phyloP scores from a whole-genome alignment of 2,888 invertebrate species.

The Rugalucina vietnamica region DNA sequence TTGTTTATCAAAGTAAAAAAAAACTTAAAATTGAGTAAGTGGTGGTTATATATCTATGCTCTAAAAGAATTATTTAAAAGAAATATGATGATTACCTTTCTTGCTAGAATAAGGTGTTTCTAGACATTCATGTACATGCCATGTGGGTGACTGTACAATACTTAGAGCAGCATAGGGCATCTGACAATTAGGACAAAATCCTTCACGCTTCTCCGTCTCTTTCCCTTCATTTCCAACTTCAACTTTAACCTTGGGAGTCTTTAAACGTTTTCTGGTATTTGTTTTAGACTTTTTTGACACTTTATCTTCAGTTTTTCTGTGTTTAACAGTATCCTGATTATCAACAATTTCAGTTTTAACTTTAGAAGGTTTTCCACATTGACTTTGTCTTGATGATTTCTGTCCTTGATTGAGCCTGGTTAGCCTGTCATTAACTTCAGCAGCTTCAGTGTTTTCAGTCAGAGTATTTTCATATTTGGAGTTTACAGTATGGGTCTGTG shows the following conservation, averaged over 20 bases:
- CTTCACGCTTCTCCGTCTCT: not conserved
- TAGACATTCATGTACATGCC: constrained; percentile 46
- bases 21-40: not conserved
- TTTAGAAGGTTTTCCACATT: too few species aligned
- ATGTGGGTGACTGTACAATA: constrained; percentile 39
- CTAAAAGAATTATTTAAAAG: not conserved
- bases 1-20: not conserved
- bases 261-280: not conserved
- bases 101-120: constrained; percentile 37
- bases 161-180: constrained; percentile 47
- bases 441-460: too few species aligned
- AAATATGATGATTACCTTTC: constrained; percentile 23
- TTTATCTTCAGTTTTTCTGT: not conserved
- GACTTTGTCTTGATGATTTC: too few species aligned
- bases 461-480: too few species aligned
- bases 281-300: not conserved
- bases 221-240: not conserved
- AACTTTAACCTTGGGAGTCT: not conserved
- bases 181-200: constrained; percentile 52
- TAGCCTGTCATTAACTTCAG: too few species aligned
- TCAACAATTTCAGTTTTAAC: too few species aligned
- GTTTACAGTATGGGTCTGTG: too few species aligned
- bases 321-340: too few species aligned
- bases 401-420: too few species aligned
- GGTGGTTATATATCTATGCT: not conserved